These are phyloP conservation scores for Anniella stebbinsi DNA, from an alignment of 2,797 vertebrate genomes.

Conservation along the genomic window DNA sequence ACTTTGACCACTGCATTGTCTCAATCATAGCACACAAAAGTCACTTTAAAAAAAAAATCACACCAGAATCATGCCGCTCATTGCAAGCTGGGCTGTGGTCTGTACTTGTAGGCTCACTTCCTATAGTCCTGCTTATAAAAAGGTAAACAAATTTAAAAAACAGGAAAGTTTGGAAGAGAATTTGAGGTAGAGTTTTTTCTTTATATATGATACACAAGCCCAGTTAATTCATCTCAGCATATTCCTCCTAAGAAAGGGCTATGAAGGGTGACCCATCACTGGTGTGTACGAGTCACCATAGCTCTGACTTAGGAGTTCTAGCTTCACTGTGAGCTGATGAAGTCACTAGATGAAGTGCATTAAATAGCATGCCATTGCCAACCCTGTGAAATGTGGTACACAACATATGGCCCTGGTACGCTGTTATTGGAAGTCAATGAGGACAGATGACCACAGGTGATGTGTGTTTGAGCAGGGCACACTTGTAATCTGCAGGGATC, in stretches of 20 bases:
- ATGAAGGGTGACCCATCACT: no score
- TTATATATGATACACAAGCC: neutral
- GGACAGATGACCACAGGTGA: neutral
- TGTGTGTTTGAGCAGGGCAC: neutral
- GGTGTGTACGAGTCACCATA: no score
- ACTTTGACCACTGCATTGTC: slow-evolving; percentile 43
- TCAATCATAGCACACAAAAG: slow-evolving; percentile 27
- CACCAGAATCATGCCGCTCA: neutral
- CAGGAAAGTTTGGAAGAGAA: neutral
- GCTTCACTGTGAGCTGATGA: neutral
- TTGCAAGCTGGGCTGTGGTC: neutral
- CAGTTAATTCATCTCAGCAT: neutral
- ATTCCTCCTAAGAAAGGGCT: neutral
- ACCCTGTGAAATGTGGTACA: neutral
- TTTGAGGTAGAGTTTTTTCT: neutral
- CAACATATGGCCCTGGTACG: neutral
- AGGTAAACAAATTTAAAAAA: neutral
- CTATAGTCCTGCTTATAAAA: neutral
- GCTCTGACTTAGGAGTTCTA: neutral
- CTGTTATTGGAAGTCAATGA: neutral
- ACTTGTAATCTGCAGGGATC: neutral
- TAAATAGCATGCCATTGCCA: neutral
- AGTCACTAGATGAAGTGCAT: no score
- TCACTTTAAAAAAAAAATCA: neutral
- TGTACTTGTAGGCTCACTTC: neutral